Conservation (phyloP, 2,797 vertebrate species). For the Chaenodraco wilsoni region DNA sequence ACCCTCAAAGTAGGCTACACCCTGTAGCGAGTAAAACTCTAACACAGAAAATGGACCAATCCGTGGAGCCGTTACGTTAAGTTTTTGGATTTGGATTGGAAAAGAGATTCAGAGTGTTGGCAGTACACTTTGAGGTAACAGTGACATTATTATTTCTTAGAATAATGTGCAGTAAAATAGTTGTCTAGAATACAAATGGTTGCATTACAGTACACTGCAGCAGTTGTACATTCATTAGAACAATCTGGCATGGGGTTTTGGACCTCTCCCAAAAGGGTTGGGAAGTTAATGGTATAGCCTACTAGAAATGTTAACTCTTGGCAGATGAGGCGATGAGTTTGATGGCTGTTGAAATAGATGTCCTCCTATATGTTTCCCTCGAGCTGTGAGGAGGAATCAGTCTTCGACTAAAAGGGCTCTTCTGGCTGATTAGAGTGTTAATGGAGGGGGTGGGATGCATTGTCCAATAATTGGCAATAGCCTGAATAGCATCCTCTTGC, state of each 20-base stretch:
- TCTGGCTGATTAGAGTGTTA: conserved; percentile 69
- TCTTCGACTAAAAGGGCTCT: conserved; percentile 53
- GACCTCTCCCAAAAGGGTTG: conserved; percentile 2
- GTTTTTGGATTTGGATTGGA: too few species aligned
- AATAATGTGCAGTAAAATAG: neutral
- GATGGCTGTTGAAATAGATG: conserved; percentile 43
- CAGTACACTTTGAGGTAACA: neutral
- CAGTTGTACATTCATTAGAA: conserved; percentile 2
- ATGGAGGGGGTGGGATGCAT: conserved; percentile 67
- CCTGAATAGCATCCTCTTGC: conserved; percentile 55
- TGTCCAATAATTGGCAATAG: conserved; percentile 62
- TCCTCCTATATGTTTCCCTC: conserved; percentile 40
- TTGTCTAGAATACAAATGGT: neutral
- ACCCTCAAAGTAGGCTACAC: too few species aligned
- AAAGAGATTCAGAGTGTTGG: neutral
- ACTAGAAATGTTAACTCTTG: conserved; percentile 25
- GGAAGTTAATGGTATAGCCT: neutral
- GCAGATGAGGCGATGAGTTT: conserved; percentile 16
- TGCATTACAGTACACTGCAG: conserved; percentile 2
- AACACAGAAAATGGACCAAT: too few species aligned
- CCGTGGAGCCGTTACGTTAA: too few species aligned
- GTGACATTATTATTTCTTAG: neutral
- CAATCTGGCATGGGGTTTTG: neutral
- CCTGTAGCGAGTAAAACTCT: too few species aligned
- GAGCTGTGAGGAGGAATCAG: conserved; percentile 37